Base-by-base conservation (phyloP, 2,113 vertebrate genomes). In the Peromyscus leucopus region DNA sequence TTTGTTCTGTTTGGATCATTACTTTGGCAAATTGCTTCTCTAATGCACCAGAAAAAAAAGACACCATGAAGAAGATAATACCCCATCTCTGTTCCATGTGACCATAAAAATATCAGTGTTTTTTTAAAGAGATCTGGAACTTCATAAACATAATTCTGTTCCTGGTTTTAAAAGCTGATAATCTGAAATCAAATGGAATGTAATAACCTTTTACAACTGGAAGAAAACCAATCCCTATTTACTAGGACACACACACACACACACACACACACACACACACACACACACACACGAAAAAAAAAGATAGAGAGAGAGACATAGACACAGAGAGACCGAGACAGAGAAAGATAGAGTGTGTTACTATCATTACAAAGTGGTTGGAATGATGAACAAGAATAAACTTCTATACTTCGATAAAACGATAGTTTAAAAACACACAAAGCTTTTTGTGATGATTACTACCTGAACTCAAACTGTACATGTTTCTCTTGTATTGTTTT, bases 121-220 rank as follows among this genome's bases (percentile, higher is more conserved):
- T 75, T 95, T 65, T 46, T 65, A n/a, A 36, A 28, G 85, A 57
- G 28, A 5, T 33, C 8, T 17, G 28, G 31, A 55, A 31, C 2
- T 51, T 69, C 7, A 16, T 15, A 86, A 46, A 2, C 2, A 90
- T 36, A 93, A 87, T 69, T 72, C 31, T 71, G 36, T 79, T 0
- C 13, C 42, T 1, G 10, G 11, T n/a, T 59, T 86, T 89, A 42
- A 87, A 42, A 33, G 46, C 2, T n/a, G 24, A 84, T 2, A 2
- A 61, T 71, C 48, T 95, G 57, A 95, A 26, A 65, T n/a, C 36
- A 75, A 96, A 89, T 48, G 5, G 16, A 96, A 89, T 84, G 2
- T 22, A 67, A 7, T 76, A 39, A 39, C 13, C 15, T 63, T 96
- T 92, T 75, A 71, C 42, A 94, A 57, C 76, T 82, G 7, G 39